These are phyloP conservation scores for Catharus ustulatus DNA, from an alignment of 2,797 vertebrate species.

Conservation along the genomic window DNA sequence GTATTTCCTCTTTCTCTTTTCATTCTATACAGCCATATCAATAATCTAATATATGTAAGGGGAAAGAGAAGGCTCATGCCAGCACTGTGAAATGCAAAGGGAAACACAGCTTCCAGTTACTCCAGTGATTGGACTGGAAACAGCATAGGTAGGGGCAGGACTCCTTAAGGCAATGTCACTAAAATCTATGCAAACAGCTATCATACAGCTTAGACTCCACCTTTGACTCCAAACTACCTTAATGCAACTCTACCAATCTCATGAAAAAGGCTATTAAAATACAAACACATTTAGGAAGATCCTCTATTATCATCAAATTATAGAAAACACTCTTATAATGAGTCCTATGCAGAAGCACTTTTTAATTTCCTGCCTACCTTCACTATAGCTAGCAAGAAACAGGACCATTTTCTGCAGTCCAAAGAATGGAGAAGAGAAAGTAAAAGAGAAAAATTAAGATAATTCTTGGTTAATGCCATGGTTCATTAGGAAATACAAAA, in stretches of 20 bases:
- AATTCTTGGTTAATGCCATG: neutral
- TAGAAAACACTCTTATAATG: neutral
- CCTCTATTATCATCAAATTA: neutral
- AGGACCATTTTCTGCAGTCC: neutral
- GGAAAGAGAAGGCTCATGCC: neutral
- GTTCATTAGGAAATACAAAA: conserved; percentile 20
- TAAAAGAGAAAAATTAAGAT: conserved; percentile 4
- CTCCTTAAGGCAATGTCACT: neutral
- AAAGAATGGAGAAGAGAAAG: neutral
- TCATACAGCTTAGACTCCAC: neutral
- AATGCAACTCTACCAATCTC: neutral
- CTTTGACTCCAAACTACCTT: neutral
- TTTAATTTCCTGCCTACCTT: conserved; percentile 35
- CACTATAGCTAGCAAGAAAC: neutral
- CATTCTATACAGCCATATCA: neutral
- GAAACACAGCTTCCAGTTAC: neutral
- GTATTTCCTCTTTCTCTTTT: neutral
- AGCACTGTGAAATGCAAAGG: neutral
- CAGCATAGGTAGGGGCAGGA: neutral
- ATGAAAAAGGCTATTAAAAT: neutral
- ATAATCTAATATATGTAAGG: neutral
- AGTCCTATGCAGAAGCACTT: neutral
- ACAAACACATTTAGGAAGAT: neutral
- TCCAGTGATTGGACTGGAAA: neutral
- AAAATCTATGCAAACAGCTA: neutral